Base-by-base conservation (phyloP, 2,888 invertebrate genomes). In the Silvanus unidentatus region DNA sequence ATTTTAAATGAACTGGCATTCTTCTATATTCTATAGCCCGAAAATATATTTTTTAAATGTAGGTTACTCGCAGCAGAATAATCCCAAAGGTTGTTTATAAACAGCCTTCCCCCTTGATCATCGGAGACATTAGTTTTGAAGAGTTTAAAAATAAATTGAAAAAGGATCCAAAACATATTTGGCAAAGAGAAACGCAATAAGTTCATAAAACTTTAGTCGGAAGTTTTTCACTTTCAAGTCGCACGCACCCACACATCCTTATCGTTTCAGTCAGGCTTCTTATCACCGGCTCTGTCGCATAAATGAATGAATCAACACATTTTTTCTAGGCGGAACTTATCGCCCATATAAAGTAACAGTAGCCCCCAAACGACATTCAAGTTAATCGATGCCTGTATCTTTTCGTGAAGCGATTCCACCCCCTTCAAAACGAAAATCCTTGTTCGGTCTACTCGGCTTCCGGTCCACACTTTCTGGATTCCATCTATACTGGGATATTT, bases 251-350 rank as follows among this genome's bases (percentile, higher is more conserved):
- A n/a, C n/a, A n/a, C n/a, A 22, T 22, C 22, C 22, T 22, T 34
- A 38, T 39, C 34, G 36, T 15, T 15, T 5, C 22, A 37, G 30
- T 36, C 36, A 41, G 44, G 46, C 49, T 50, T 49, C 52, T 58
- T 55, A 57, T 53, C 54, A 43, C 22, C 48, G 43, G 42, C 35
- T 35, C 45, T 51, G 57, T 52, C 57, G 58, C 54, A 55, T 58
- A 58, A 58, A 58, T 58, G 58, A 58, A 58, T 58, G 58, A 54
- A 57, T 58, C 57, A 58, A 58, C 53, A 52, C 55, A 53, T 56
- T 54, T 49, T 49, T 45, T 51, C 22, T 22, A 22, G 22, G 8
- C 22, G 22, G 49, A 52, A 50, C 47, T 54, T 55, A 54, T 22
- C 22, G 3, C 22, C 3, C 22, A 22, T 22, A 22, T 22, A 22